These are phyloP conservation scores for Lycaena phlaeas DNA, from an alignment of 2,888 invertebrate species.

Conservation along the genomic window DNA sequence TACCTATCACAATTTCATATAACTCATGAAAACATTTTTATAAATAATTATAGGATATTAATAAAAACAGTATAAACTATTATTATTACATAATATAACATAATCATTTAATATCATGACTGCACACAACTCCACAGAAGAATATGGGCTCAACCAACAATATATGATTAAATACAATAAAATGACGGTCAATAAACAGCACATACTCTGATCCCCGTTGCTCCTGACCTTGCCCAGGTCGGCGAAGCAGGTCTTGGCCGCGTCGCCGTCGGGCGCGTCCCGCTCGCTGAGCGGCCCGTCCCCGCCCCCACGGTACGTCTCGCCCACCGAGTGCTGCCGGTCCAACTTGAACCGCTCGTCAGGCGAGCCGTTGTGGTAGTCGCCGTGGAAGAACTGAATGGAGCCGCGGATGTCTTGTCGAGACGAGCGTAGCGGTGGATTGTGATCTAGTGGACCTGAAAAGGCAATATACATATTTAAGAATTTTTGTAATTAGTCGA, in stretches of 20 bases:
- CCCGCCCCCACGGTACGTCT: conserved; percentile 60
- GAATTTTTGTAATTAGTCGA: too few relatives aligned
- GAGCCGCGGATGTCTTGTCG: conserved; percentile 83
- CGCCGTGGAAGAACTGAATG: conserved; percentile 78
- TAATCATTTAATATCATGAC: too few relatives aligned
- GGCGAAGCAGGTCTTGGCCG: conserved; percentile 78
- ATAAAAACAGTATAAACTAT: too few relatives aligned
- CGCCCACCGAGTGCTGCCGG: not conserved
- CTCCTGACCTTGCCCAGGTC: conserved; percentile 75
- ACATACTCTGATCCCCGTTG: conserved; percentile 64
- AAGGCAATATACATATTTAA: too few relatives aligned
- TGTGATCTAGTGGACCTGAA: conserved; percentile 73
- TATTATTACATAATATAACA: too few relatives aligned
- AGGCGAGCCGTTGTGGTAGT: conserved; percentile 50
- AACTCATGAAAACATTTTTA: too few relatives aligned
- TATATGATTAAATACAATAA: not conserved
- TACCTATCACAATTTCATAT: too few relatives aligned
- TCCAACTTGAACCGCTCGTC: conserved; percentile 22
- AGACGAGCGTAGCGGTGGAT: conserved; percentile 80
- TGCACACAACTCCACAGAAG: too few relatives aligned
- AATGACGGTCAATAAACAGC: not conserved
- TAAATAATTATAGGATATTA: too few relatives aligned
- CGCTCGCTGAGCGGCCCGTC: conserved; percentile 66
- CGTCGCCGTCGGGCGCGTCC: conserved; percentile 75
- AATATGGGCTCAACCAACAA: too few relatives aligned